Evolutionary conservation across 2,888 invertebrate species (phyloP).

Genomic region (Agrotis puta): DNA sequence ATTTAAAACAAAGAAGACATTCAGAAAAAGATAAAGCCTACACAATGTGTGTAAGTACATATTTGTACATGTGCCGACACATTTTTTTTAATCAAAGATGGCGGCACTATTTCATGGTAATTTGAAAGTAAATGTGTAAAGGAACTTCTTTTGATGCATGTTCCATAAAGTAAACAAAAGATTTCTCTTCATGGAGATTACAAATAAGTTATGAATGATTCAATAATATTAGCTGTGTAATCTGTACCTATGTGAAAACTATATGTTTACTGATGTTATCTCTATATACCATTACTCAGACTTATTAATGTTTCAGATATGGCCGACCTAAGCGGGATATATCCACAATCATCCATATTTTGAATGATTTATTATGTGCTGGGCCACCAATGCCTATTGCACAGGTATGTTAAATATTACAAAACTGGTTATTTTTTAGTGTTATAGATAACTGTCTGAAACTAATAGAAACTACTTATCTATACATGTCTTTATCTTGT

Average conservation of each 20-base stretch:
- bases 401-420: constrained; percentile 79
- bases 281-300: constrained; percentile 41
- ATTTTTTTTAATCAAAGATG: constrained; percentile 53
- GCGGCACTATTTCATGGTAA: constrained; percentile 34
- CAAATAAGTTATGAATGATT: constrained; percentile 36
- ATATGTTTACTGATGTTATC: constrained; percentile 48
- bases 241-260: constrained; percentile 35
- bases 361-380: constrained; percentile 98
- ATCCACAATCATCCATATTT: constrained; percentile 98
- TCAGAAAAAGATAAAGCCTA: constrained; percentile 42
- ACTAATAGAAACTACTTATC: constrained; percentile 39
- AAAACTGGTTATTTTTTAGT: constrained; percentile 6
- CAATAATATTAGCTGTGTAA: constrained; percentile 29
- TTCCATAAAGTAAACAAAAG: constrained; percentile 40
- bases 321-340: constrained; percentile 98
- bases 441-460: constrained; percentile 26
- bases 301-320: constrained; percentile 87
- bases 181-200: constrained; percentile 41
- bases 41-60: constrained; percentile 45
- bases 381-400: constrained; percentile 93
- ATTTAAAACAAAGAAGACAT: constrained; percentile 38
- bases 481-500: constrained; percentile 37
- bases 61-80: constrained; percentile 57
- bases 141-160: constrained; percentile 31
- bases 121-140: constrained; percentile 33